Conservation (phyloP, 2,888 invertebrate species). For the Nomada lathburiana region DNA sequence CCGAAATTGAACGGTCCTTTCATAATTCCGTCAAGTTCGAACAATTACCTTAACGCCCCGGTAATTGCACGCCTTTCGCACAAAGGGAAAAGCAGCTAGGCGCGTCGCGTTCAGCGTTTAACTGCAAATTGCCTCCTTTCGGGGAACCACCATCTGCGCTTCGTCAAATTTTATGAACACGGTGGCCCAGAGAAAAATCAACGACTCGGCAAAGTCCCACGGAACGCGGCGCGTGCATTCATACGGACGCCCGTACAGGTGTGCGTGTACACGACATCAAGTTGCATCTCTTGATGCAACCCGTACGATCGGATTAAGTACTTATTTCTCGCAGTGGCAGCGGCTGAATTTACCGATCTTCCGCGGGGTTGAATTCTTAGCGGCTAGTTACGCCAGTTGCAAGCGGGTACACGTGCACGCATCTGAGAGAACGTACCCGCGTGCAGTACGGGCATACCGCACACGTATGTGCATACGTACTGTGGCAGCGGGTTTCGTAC, state of each 20-base stretch:
- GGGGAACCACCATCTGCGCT: background rate
- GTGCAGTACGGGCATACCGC: background rate
- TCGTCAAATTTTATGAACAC: background rate
- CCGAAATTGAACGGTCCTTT: no score
- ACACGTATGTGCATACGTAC: background rate
- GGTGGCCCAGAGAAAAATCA: background rate
- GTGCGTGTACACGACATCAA: background rate
- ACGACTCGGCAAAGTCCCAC: background rate
- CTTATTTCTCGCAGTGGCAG: conserved; percentile 10
- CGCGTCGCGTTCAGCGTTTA: background rate
- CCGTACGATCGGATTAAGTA: conserved; percentile 35
- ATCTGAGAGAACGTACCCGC: conserved; percentile 19
- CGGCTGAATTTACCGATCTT: conserved; percentile 41
- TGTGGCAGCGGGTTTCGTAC: conserved; percentile 49
- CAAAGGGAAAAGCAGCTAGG: no score
- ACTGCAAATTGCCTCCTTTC: background rate
- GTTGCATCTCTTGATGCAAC: conserved; percentile 27
- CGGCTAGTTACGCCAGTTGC: conserved; percentile 38
- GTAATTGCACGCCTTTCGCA: no score
- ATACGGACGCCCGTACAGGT: no score
- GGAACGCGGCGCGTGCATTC: background rate
- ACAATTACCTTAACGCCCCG: no score
- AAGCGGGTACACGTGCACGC: conserved; percentile 10
- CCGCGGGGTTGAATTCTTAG: conserved; percentile 35
- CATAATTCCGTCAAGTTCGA: no score